Evolutionary conservation across 2,113 vertebrate genomes (phyloP).

Genomic region (Hyperoodon ampullatus): DNA sequence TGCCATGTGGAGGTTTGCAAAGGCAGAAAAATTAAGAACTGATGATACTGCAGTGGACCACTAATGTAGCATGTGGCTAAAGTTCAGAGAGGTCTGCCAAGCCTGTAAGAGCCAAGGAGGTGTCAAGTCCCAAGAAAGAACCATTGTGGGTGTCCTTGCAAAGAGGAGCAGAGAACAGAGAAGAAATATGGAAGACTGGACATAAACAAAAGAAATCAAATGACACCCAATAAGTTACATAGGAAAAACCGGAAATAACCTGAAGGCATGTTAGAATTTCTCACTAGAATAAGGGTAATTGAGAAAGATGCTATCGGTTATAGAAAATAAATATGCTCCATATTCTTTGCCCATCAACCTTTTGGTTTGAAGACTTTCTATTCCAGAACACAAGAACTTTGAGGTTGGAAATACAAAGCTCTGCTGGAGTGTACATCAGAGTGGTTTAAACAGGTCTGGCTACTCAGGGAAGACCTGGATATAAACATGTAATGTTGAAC

Average conservation of each 20-base stretch:
- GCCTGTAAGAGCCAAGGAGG: background rate
- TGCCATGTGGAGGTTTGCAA: background rate
- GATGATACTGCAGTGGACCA: background rate
- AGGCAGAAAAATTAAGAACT: background rate
- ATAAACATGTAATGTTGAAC: background rate
- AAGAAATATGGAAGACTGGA: background rate
- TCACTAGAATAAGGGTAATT: background rate
- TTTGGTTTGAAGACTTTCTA: background rate
- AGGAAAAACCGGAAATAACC: background rate
- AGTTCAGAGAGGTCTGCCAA: background rate
- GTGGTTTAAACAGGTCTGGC: background rate
- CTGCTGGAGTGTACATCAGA: background rate
- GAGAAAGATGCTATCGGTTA: background rate
- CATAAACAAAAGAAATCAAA: background rate
- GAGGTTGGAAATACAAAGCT: background rate
- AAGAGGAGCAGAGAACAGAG: background rate
- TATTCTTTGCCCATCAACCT: background rate
- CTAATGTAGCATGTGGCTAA: too few species aligned
- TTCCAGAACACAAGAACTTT: background rate
- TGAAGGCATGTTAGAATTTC: background rate
- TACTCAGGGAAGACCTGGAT: background rate
- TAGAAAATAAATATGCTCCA: background rate
- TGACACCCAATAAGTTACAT: background rate
- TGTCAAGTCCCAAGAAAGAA: background rate
- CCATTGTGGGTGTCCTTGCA: background rate